phyloP scores from a whole-genome alignment of 2,113 vertebrate species.

The Corythornis vintsioides region DNA sequence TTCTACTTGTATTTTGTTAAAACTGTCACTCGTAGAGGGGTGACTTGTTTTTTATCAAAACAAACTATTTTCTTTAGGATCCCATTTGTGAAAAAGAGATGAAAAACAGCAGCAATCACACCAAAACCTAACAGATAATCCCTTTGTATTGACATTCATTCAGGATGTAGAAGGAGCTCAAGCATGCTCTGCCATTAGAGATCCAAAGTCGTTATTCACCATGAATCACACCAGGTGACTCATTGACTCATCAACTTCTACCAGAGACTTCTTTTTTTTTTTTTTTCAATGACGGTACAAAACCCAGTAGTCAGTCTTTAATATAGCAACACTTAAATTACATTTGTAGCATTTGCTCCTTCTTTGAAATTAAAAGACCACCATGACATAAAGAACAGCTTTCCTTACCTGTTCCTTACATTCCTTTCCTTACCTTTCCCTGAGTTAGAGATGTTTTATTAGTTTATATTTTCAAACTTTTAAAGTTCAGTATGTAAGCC shows the following conservation, averaged over 20 bases:
- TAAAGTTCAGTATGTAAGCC: background rate
- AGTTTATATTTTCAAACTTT: background rate
- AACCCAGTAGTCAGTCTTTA: background rate
- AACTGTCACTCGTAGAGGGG: background rate
- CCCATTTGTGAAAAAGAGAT: background rate
- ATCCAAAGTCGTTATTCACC: background rate
- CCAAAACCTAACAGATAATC: background rate
- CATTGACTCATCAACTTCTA: background rate
- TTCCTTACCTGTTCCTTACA: background rate
- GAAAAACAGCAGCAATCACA: background rate
- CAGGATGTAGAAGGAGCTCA: background rate
- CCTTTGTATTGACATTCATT: background rate
- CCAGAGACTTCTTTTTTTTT: background rate
- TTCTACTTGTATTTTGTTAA: background rate
- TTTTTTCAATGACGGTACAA: background rate
- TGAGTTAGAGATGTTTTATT: background rate
- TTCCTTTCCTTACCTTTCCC: background rate
- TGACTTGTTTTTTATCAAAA: background rate
- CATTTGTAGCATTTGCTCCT: background rate
- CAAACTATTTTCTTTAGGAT: background rate
- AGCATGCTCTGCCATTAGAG: background rate
- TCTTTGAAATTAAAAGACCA: background rate
- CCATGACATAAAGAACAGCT: background rate
- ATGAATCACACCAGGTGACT: background rate
- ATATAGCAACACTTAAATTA: background rate